These are phyloP conservation scores for Callipepla californica DNA, from an alignment of 2,113 vertebrate genomes.

Conservation along the genomic window DNA sequence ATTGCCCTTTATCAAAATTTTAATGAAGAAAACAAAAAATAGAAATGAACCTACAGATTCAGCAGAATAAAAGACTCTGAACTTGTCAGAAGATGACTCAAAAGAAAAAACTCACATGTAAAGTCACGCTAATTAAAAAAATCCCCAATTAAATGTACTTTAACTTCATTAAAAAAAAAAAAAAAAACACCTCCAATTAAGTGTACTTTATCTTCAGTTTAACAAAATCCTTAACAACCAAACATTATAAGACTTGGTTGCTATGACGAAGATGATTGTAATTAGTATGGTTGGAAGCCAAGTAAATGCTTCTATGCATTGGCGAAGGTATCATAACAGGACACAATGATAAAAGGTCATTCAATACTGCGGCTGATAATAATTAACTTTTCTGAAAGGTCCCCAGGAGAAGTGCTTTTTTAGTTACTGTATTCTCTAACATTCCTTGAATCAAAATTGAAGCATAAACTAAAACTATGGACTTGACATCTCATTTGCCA, in stretches of 20 bases:
- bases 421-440: neutral
- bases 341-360: neutral
- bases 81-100: constrained; percentile 36
- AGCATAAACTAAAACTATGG: neutral
- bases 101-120: neutral
- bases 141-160: constrained; percentile 47
- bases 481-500: neutral
- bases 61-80: constrained; percentile 45
- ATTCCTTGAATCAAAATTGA: neutral
- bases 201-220: constrained; percentile 35
- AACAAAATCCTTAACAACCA: constrained; percentile 42
- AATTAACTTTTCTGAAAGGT: constrained; percentile 8
- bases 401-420: neutral
- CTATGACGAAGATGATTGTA: constrained; percentile 27
- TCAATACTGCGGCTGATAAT: neutral
- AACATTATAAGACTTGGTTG: constrained; percentile 19
- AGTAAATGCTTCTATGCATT: constrained; percentile 4
- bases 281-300: constrained; percentile 54
- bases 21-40: neutral
- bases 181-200: constrained; percentile 32
- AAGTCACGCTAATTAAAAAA: constrained; percentile 20
- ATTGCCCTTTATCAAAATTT: constrained; percentile 24
- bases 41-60: constrained; percentile 32
- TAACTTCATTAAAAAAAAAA: constrained; percentile 2
- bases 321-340: constrained; percentile 12